These are phyloP conservation scores for Lysandra bellargus DNA, from an alignment of 2,888 invertebrate species.

Conservation along the genomic window DNA sequence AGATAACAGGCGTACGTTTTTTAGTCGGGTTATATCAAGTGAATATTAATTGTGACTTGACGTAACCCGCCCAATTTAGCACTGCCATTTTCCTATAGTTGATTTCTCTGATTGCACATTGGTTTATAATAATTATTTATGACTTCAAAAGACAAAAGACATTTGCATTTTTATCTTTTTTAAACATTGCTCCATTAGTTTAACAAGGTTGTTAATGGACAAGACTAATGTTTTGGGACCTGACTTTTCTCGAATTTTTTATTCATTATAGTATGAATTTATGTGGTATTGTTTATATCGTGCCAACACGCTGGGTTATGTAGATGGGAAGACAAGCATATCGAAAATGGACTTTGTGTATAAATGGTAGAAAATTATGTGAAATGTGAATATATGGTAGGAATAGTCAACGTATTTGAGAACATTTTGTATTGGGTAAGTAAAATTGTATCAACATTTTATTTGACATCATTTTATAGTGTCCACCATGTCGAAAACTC, in stretches of 20 bases:
- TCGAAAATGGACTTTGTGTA: background rate
- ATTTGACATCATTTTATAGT: too few species aligned
- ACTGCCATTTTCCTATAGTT: background rate
- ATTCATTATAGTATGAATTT: background rate
- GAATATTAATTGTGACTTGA: background rate
- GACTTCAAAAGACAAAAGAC: slow-evolving; percentile 15
- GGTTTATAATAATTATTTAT: background rate
- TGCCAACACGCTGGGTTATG: background rate
- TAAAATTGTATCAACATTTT: background rate
- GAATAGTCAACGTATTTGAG: background rate
- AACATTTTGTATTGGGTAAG: background rate
- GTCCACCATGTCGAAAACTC: too few species aligned
- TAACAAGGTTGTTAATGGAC: background rate
- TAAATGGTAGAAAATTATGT: background rate
- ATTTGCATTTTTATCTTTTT: slow-evolving; percentile 8
- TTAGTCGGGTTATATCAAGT: background rate
- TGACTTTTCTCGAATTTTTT: slow-evolving; percentile 29
- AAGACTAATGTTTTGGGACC: slow-evolving; percentile 29
- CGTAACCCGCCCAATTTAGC: background rate
- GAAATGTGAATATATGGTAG: background rate
- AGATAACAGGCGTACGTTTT: background rate
- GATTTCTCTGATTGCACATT: background rate
- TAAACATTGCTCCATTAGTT: slow-evolving; percentile 15
- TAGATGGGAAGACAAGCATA: background rate
- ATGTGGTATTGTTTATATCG: slow-evolving; percentile 6